Evolutionary conservation across 1,140 invertebrate species (phyloP).

Genomic region (Megalopta genalis): DNA sequence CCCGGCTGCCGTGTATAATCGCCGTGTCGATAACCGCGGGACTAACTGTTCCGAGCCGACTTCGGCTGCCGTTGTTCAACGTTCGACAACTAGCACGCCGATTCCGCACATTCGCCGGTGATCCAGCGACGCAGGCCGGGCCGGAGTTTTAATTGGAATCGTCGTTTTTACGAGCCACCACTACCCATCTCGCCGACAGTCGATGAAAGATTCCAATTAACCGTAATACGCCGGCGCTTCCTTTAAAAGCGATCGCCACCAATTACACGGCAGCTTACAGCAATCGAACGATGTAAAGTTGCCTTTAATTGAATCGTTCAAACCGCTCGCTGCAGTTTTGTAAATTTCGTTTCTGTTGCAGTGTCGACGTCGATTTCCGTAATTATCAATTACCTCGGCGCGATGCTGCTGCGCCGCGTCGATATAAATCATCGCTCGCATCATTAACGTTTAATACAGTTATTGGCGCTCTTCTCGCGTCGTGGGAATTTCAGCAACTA

Average conservation of each 20-base stretch:
- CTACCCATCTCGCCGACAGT: too few species aligned
- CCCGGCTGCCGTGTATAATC: background rate
- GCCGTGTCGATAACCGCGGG: background rate
- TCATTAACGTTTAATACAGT: too few species aligned
- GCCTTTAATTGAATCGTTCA: background rate
- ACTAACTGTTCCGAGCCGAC: too few species aligned
- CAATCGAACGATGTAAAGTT: background rate
- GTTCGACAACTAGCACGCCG: background rate
- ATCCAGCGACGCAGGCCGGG: background rate
- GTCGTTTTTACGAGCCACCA: background rate
- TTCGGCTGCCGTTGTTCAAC: background rate
- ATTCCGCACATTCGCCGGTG: background rate
- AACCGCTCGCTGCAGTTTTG: background rate
- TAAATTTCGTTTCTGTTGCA: background rate
- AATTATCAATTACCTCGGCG: background rate
- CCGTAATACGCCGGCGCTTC: background rate
- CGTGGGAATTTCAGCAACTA: too few species aligned
- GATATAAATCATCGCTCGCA: background rate
- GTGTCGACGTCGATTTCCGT: background rate
- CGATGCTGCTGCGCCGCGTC: too few species aligned
- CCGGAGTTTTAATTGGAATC: slow-evolving; percentile 1
- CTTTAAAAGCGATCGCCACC: slow-evolving; percentile 4
- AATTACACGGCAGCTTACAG: slow-evolving; percentile 3
- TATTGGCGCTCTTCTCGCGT: too few species aligned
- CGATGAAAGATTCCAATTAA: slow-evolving; percentile 30